Evolutionary conservation across 2,797 vertebrate species (phyloP), one percentile per base, ranked within the genome.

Genomic region (Taenioides sp.): DNA sequence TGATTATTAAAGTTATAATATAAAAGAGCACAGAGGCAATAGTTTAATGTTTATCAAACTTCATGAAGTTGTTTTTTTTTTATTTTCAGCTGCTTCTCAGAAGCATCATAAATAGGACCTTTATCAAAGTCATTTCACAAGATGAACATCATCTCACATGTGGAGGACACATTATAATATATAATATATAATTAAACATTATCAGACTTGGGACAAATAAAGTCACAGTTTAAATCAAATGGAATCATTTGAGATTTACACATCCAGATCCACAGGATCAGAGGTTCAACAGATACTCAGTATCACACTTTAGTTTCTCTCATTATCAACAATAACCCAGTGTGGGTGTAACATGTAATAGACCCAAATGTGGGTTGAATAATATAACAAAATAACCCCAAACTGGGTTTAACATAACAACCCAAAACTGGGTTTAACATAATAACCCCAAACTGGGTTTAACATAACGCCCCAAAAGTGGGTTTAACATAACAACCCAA

Each of bases 261-360:
- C 23, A 58, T 65, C 23, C 65, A 76, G 82, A 93, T 90, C 90
- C 87, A 89, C 78, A 28, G 88, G 89, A 93, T 93, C 65, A 61
- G 82, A 65, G 83, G 71, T 40, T 66, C 54, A 37, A 59, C 55
- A 76, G 84, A 91, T 82, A 91, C 87, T 63, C 67, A 52, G 86
- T 87, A 88, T 86, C 31, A 81, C 37, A 80, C 67, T 75, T 23
- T 54, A 22, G 67, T 75, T 75, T 49, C 43, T 79, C 69, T 75
- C 62, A 23, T 78, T 81, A 81, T 82, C 82, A 34, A 37, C 9
- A 40, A 43, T 22, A 70, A 83, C 86, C 84, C 88, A 89, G 67
- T 63, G 40, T 88, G 86, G 82, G 86, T 16, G 5, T 12, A 59
- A 28, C 57, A 52, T 1, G 2, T 16, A 59, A 28, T 7, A 61